Evolutionary conservation across 2,797 vertebrate genomes (phyloP).

Genomic region (Lemur catta): DNA sequence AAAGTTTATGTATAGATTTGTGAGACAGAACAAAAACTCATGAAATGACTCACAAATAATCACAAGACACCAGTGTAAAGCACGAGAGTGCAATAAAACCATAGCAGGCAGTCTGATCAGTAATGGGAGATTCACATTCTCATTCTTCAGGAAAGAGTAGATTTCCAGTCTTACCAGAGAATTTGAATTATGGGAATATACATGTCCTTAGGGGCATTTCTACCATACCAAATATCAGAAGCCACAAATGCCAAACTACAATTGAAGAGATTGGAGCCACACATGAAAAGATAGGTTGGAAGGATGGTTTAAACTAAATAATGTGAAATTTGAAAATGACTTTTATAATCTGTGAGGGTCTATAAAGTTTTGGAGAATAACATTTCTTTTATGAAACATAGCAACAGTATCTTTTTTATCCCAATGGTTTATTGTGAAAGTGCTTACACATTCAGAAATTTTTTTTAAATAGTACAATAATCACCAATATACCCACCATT

Average conservation of each 20-base stretch:
- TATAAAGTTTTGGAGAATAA: background rate
- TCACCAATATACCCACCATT: background rate
- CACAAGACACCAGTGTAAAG: accelerated
- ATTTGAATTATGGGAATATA: background rate
- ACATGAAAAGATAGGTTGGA: background rate
- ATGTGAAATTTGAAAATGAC: background rate
- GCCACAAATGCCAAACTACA: background rate
- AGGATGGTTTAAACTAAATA: background rate
- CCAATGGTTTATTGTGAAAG: background rate
- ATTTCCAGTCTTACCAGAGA: background rate
- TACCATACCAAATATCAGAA: background rate
- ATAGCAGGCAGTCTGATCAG: accelerated
- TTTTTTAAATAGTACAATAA: background rate
- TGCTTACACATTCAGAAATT: background rate
- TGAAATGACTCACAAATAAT: background rate
- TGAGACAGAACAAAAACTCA: background rate
- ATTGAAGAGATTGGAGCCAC: background rate
- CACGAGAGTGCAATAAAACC: too few species aligned
- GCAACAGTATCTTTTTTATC: background rate
- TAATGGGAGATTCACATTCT: background rate
- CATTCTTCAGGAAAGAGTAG: background rate
- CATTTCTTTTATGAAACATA: background rate
- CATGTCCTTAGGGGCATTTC: background rate
- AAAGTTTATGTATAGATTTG: background rate
- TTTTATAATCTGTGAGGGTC: background rate